These are phyloP conservation scores for Drosophila colorata DNA, from an alignment of 2,888 invertebrate genomes.

Conservation along the genomic window DNA sequence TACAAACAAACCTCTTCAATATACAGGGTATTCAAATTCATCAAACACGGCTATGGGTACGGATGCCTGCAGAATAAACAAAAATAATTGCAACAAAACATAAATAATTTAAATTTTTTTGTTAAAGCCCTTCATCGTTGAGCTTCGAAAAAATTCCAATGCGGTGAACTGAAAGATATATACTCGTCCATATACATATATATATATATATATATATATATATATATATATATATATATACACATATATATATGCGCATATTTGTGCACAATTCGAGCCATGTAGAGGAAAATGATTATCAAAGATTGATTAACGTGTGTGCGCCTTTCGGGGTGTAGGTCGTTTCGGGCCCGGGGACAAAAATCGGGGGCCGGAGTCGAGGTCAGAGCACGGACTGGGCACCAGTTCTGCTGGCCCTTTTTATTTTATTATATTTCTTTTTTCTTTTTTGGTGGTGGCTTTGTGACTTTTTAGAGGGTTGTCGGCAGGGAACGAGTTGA, in stretches of 20 bases:
- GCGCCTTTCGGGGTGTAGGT: slow-evolving; percentile 42
- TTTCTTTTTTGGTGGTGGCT: slow-evolving; percentile 64
- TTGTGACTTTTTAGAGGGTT: slow-evolving; percentile 63
- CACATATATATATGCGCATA: not conserved
- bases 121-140: not conserved
- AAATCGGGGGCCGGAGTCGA: slow-evolving; percentile 11
- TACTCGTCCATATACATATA: not conserved
- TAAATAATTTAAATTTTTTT: slow-evolving; percentile 14
- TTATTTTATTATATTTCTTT: slow-evolving; percentile 13
- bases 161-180: slow-evolving; percentile 23
- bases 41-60: not conserved
- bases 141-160: slow-evolving; percentile 32
- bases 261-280: slow-evolving; percentile 29
- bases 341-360: slow-evolving; percentile 3
- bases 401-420: slow-evolving; percentile 27
- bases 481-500: slow-evolving; percentile 42
- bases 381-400: slow-evolving; percentile 28
- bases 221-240: no score
- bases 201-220: not conserved
- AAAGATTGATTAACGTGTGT: slow-evolving; percentile 70
- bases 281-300: slow-evolving; percentile 65
- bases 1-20: not conserved
- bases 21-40: slow-evolving; percentile 9
- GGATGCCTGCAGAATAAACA: slow-evolving; percentile 13
- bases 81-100: slow-evolving; percentile 20